Percentiles rank a stretch among this genome's conserved stretches.
Evolutionary conservation across 2,888 invertebrate genomes (phyloP).

Genomic region (Meiosimyza platycephala): DNA sequence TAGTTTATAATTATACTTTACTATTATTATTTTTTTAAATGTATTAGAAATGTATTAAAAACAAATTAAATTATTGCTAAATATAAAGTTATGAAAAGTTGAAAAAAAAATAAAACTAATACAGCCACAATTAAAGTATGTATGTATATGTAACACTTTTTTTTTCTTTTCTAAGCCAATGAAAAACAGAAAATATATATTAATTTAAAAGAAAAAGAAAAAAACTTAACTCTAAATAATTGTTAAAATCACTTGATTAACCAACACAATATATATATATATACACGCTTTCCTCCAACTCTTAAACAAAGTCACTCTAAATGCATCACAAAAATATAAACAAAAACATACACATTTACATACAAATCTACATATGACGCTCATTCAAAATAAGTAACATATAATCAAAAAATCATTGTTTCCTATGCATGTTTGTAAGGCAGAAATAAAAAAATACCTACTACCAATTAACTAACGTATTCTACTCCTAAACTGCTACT

Average conservation of each 20-base stretch:
- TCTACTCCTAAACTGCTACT: too few relatives aligned
- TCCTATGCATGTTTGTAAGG: slow-evolving; percentile 12
- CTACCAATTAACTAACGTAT: too few relatives aligned
- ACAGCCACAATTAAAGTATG: slow-evolving; percentile 22
- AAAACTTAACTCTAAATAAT: slow-evolving; percentile 1
- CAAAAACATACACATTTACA: slow-evolving; percentile 27
- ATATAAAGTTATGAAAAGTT: slow-evolving; percentile 20
- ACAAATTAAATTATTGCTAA: slow-evolving; percentile 38
- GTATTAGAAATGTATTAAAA: slow-evolving; percentile 23
- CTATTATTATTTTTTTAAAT: slow-evolving; percentile 6
- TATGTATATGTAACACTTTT: neutral
- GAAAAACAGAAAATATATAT: neutral
- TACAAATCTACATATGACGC: slow-evolving; percentile 14
- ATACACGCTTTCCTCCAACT: neutral
- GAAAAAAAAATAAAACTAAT: slow-evolving; percentile 14
- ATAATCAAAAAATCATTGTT: slow-evolving; percentile 32
- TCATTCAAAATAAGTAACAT: slow-evolving; percentile 27
- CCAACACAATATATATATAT: too few relatives aligned
- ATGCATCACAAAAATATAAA: slow-evolving; percentile 41
- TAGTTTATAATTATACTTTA: slow-evolving; percentile 17
- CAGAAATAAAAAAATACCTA: too few relatives aligned
- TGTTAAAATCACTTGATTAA: neutral
- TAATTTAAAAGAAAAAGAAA: too few relatives aligned
- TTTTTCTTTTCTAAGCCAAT: slow-evolving; percentile 18
- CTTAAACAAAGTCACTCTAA: neutral